Evolutionary conservation across 2,113 vertebrate genomes (phyloP).

Genomic region (Nanger granti): DNA sequence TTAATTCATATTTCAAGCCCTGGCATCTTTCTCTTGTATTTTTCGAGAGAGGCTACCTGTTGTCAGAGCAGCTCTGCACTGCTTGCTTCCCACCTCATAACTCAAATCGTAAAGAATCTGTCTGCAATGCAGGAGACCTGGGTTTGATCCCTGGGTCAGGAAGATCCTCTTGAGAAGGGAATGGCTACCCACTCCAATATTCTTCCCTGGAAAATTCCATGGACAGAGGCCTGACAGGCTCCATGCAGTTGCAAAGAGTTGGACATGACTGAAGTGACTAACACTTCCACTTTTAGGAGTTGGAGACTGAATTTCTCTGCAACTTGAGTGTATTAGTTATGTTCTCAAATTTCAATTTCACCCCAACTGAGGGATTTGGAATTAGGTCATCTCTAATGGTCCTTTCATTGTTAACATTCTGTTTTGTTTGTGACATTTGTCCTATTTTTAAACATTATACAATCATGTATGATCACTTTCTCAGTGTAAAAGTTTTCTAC

Average conservation of each 20-base stretch:
- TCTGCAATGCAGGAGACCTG: background rate
- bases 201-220: background rate
- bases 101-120: background rate
- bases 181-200: background rate
- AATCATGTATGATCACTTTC: background rate
- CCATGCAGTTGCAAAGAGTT: background rate
- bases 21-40: background rate
- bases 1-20: background rate
- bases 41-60: background rate
- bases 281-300: background rate
- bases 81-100: rapidly evolving
- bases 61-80: background rate
- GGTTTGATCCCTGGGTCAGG: background rate
- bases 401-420: background rate
- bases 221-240: background rate
- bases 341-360: background rate
- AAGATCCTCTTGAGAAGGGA: background rate
- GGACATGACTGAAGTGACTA: background rate
- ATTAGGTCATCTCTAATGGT: background rate
- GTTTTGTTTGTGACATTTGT: background rate
- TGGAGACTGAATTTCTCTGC: background rate
- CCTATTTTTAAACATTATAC: background rate
- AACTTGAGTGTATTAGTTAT: background rate
- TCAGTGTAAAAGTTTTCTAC: background rate
- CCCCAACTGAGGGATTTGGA: background rate